Percentiles rank a stretch among this genome's conserved stretches.
These are phyloP conservation scores for Todiramphus chloris DNA, from an alignment of 2,113 vertebrate species.

Conservation along the genomic window DNA sequence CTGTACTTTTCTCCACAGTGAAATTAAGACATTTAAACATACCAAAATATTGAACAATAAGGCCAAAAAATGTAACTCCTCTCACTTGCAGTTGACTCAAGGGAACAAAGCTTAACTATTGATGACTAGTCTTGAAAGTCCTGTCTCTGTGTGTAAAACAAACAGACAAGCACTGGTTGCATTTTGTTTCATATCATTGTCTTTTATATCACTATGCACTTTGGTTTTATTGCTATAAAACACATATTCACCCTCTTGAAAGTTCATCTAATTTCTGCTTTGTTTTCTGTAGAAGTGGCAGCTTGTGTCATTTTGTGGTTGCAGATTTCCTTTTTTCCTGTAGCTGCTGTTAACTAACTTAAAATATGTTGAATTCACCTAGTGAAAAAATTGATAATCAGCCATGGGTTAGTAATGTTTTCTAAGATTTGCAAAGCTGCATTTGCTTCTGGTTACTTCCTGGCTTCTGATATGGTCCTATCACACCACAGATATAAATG, in stretches of 20 bases:
- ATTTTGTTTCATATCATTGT: background rate
- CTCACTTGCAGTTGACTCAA: background rate
- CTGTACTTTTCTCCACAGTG: background rate
- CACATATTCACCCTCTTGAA: background rate
- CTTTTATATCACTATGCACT: background rate
- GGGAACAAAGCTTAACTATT: background rate
- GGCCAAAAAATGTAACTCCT: background rate
- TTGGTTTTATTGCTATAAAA: background rate
- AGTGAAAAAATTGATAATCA: background rate
- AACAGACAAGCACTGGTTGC: background rate
- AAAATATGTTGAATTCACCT: background rate
- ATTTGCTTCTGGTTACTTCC: background rate
- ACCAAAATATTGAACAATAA: background rate
- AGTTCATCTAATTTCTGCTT: background rate
- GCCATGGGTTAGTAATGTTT: background rate
- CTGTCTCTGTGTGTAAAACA: background rate
- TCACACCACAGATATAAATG: background rate
- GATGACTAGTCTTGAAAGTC: background rate
- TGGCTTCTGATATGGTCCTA: background rate
- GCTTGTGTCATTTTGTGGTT: background rate
- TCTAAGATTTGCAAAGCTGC: background rate
- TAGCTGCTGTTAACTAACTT: background rate
- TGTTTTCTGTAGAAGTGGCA: background rate
- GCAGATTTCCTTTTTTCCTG: background rate
- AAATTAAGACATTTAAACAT: background rate